Percentiles rank a stretch among this genome's conserved stretches.
Conservation (phyloP, 2,888 invertebrate species). For the Vannuccia rotundouncinata region DNA sequence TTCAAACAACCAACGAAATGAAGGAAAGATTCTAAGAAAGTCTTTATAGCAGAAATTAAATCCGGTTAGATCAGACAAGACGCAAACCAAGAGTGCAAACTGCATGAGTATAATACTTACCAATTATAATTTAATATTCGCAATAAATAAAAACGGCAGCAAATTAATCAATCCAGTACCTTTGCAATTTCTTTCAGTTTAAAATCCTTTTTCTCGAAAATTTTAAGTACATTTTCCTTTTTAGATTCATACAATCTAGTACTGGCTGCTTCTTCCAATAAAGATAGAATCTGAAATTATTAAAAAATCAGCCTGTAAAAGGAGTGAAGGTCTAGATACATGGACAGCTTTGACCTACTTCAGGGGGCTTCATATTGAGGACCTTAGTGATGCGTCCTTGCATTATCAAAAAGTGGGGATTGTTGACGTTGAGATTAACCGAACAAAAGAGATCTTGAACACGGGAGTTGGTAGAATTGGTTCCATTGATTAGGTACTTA, state of each 20-base stretch:
- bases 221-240: slow-evolving; percentile 73
- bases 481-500: slow-evolving; percentile 87
- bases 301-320: not conserved
- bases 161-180: slow-evolving; percentile 58
- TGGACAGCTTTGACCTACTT: slow-evolving; percentile 61
- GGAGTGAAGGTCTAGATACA: not conserved
- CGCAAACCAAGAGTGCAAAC: not conserved
- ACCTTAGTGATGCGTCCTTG: slow-evolving; percentile 98
- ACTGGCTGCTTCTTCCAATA: slow-evolving; percentile 98
- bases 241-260: slow-evolving; percentile 93
- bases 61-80: not conserved
- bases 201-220: slow-evolving; percentile 83
- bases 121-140: too few species aligned
- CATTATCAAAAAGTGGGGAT: slow-evolving; percentile 98
- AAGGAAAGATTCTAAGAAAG: not conserved
- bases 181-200: slow-evolving; percentile 77
- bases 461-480: slow-evolving; percentile 77
- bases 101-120: too few species aligned
- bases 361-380: slow-evolving; percentile 92
- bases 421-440: slow-evolving; percentile 93
- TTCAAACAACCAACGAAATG: not conserved
- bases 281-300: slow-evolving; percentile 58
- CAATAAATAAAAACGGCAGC: not conserved
- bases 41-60: not conserved
- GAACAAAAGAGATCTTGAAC: slow-evolving; percentile 91